Base-by-base conservation (phyloP, 2,797 vertebrate genomes). In the Hypotaenidia philippensis region DNA sequence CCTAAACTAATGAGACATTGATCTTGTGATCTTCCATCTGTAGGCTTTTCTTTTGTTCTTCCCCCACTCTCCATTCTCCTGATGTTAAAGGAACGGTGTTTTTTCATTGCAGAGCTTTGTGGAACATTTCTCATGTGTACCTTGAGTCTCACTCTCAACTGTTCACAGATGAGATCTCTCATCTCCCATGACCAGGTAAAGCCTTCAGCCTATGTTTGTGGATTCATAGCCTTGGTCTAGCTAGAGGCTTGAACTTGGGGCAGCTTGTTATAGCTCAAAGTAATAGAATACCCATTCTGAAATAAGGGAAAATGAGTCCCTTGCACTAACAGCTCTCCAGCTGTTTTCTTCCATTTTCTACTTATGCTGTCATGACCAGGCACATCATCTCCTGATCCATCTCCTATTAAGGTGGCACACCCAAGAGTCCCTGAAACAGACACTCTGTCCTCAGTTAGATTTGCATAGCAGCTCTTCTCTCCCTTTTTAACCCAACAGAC, bases 91-190 rank as follows among this genome's bases (percentile, higher is more conserved):
- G 4, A 50, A 80, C 63, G 40, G 3, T 66, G 2, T 10, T 5
- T 13, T 88, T 86, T 59, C 27, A 74, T 9, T 52, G 44, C 25
- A 75, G 29, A 89, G 34, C 15, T 74, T 63, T 11, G 1, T 25
- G 34, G 27, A 83, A 14, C 12, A 52, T n/a, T 41, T 55, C 12
- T 40, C 83, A 20, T 11, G 9, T 8, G 22, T 14, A 21, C n/a
- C 18, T 70, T 29, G 13, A 29, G 6, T 44, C 61, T 34, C 4
- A 2, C 5, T 53, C 29, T 45, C 13, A 68, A 0, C 4, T 44
- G 5, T 26, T 31, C 36, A 34, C 15, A 34, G 52, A 11, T 66
- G 11, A 31, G 52, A 10, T 66, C 12, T 63, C 34, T 44, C 14
- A 10, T 36, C 36, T 72, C 29, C 56, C 13, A 7, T 34, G 41